A percentile compares a stretch with the other conserved stretches of the same genome.
These are phyloP conservation scores for Chironomus tepperi DNA, from an alignment of 1,140 invertebrate genomes.

Conservation along the genomic window DNA sequence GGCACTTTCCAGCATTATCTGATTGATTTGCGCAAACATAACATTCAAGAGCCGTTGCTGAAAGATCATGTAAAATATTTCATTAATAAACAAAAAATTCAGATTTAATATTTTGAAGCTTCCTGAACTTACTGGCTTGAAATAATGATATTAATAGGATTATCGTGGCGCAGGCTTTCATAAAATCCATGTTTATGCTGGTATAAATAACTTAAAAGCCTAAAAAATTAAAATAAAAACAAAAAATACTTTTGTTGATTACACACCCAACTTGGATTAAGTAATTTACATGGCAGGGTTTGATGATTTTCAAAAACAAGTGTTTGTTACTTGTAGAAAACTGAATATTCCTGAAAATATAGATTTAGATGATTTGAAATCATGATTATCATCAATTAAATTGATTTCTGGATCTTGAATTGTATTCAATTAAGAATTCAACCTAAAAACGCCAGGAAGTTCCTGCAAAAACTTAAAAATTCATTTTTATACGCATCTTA, in stretches of 20 bases:
- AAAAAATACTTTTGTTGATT: neutral
- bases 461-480: too few relatives aligned
- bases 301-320: neutral
- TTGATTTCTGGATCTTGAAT: too few relatives aligned
- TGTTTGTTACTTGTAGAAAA: neutral
- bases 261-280: constrained; percentile 10
- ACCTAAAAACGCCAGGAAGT: too few relatives aligned
- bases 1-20: constrained; percentile 86
- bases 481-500: too few relatives aligned
- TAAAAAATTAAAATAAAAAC: neutral
- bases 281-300: neutral
- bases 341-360: too few relatives aligned
- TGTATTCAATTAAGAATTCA: too few relatives aligned
- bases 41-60: constrained; percentile 73
- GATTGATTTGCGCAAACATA: constrained; percentile 91
- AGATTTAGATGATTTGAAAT: too few relatives aligned
- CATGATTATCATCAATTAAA: too few relatives aligned
- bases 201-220: neutral
- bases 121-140: constrained; percentile 3
- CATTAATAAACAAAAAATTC: constrained; percentile 7
- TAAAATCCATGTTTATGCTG: constrained; percentile 14
- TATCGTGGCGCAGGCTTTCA: neutral
- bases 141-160: neutral
- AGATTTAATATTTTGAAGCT: neutral
- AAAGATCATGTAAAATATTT: neutral